Conservation (phyloP, 2,797 vertebrate species). For the Lacerta viridis region DNA sequence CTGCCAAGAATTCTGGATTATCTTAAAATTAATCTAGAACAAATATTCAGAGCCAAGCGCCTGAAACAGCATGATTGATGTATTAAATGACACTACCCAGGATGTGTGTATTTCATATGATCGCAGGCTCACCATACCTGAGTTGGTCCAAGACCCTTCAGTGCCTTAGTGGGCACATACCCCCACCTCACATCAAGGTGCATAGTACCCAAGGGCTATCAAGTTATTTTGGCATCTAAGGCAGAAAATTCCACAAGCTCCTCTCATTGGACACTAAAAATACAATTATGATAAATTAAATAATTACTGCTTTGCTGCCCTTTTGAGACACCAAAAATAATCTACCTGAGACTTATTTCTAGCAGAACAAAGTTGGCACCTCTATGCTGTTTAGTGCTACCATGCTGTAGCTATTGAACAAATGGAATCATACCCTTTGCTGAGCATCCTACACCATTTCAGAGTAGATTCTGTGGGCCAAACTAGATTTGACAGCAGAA, state of each 20-base stretch:
- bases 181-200: not conserved
- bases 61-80: conserved; percentile 28
- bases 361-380: not conserved
- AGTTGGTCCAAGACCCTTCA: not conserved
- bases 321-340: too few relatives aligned
- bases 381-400: not conserved
- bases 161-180: not conserved
- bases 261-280: not conserved
- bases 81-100: conserved; percentile 17
- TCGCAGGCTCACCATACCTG: not conserved
- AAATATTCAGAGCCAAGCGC: conserved; percentile 31
- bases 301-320: too few relatives aligned
- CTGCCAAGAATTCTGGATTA: conserved; percentile 46
- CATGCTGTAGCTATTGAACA: not conserved
- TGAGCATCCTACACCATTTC: not conserved
- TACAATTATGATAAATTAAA: too few relatives aligned
- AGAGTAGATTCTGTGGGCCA: not conserved
- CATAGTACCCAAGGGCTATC: not conserved
- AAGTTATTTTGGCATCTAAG: not conserved
- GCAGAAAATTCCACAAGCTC: not conserved
- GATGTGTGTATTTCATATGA: conserved; percentile 14
- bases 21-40: conserved; percentile 49
- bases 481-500: not conserved
- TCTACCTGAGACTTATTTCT: not conserved
- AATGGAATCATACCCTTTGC: not conserved